Evolutionary conservation across 2,888 invertebrate genomes (phyloP), one percentile per base, ranked within the genome.

Genomic region (Caenorhabditis sulstoni): DNA sequence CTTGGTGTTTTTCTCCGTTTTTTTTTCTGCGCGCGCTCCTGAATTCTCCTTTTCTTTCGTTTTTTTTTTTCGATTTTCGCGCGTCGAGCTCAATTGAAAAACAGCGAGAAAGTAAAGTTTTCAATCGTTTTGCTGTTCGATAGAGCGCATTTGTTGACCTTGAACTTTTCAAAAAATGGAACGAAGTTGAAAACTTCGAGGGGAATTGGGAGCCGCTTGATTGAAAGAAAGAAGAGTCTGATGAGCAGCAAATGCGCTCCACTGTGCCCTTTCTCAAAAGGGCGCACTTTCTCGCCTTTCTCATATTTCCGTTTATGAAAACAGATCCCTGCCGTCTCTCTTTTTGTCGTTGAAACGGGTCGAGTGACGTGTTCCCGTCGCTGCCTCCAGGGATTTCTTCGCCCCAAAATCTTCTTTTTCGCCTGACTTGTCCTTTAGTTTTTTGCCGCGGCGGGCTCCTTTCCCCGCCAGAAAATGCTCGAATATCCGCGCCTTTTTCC

Each of bases 401-500:
- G n/a, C n/a, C n/a, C 37, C 37, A 57, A 35, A 57, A 47, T 66
- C 55, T 58, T 58, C 20, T 57, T 57, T 67, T 59, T 37, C 20
- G 47, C 47, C 52, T 55, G 70, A 70, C 61, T 52, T 70, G 62
- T 62, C 70, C 70, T 70, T 70, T 70, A 62, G 70, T 62, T 70
- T 70, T 70, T 59, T 35, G 53, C 35, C 53, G 29, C 14, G 52
- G 29, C 22, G 22, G 52, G 29, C 52, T 37, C 57, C 18, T 20
- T 49, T 44, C 50, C 20, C 45, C 44, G 52, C 20, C 23, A 49
- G 59, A 55, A 67, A 76, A 76, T 49, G 61, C 75, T 76, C 75
- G 75, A 76, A 76, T 76, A 76, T 76, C 75, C 58, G 49, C 55
- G 66, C 67, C 41, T 68, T 66, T 62, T 59, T 29, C 37, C 58